Evolutionary conservation across 2,888 invertebrate species (phyloP).

Genomic region (Cynaeus angustus): DNA sequence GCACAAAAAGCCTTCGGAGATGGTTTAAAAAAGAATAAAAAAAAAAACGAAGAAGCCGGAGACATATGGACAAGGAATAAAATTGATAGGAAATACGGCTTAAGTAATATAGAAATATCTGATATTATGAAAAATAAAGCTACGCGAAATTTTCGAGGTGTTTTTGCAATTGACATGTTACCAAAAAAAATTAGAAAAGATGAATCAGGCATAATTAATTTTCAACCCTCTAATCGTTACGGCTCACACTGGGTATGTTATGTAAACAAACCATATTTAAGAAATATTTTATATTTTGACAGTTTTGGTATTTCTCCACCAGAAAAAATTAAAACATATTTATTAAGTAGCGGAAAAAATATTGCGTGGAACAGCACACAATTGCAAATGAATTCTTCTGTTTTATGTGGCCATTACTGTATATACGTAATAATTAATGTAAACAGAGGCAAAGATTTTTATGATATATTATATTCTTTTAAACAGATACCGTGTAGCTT

Average conservation of each 20-base stretch:
- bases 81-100: conserved; percentile 6
- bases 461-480: conserved; percentile 37
- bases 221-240: conserved; percentile 1
- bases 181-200: conserved; percentile 6
- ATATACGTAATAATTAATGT: conserved; percentile 8
- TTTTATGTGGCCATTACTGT: conserved; percentile 8
- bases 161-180: conserved; percentile 3
- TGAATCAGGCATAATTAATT: not conserved
- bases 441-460: conserved; percentile 6
- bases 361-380: conserved; percentile 19
- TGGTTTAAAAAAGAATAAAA: conserved; percentile 10
- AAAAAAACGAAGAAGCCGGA: conserved; percentile 10
- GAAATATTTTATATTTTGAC: conserved; percentile 29
- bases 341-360: conserved; percentile 28
- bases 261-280: conserved; percentile 7
- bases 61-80: conserved; percentile 13
- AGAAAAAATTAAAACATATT: conserved; percentile 24
- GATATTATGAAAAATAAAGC: conserved; percentile 7
- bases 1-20: conserved; percentile 17
- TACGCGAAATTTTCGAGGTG: not conserved
- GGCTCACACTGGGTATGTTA: not conserved
- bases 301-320: conserved; percentile 21
- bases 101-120: conserved; percentile 10
- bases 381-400: conserved; percentile 18
- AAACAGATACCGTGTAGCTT: conserved; percentile 39